A percentile compares a stretch with the other conserved stretches of the same genome.
Conservation (phyloP, 2,888 invertebrate genomes). For the Melipona beecheii region DNA sequence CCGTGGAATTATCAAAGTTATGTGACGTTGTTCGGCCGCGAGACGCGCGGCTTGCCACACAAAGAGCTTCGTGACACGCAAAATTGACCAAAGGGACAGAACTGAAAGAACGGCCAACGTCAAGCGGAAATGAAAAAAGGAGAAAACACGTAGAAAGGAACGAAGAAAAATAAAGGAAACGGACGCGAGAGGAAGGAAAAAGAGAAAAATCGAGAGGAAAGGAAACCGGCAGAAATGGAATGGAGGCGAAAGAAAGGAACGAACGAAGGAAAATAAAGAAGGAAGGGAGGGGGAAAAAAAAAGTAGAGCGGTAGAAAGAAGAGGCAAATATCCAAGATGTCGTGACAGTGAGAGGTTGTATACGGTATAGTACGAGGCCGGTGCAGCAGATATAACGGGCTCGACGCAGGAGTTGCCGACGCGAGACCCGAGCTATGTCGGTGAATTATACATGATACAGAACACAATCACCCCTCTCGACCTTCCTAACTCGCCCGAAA, state of each 20-base stretch:
- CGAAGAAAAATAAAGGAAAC: background rate
- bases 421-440: slow-evolving; percentile 77
- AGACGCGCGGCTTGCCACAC: slow-evolving; percentile 51
- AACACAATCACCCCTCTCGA: slow-evolving; percentile 79
- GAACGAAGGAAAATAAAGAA: background rate
- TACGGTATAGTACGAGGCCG: slow-evolving; percentile 65
- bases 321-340: slow-evolving; percentile 66
- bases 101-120: slow-evolving; percentile 26
- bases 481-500: slow-evolving; percentile 69
- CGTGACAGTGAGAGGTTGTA: slow-evolving; percentile 71
- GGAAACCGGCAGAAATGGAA: background rate
- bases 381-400: slow-evolving; percentile 74
- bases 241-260: background rate
- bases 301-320: slow-evolving; percentile 15
- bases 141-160: background rate
- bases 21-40: slow-evolving; percentile 66
- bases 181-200: background rate
- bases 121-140: slow-evolving; percentile 15
- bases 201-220: background rate
- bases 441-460: slow-evolving; percentile 80
- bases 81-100: slow-evolving; percentile 67
- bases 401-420: slow-evolving; percentile 76
- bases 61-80: slow-evolving; percentile 70
- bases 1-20: slow-evolving; percentile 69
- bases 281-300: background rate